These are phyloP conservation scores for Bimastos eiseni DNA, from an alignment of 2,888 invertebrate genomes.

Conservation along the genomic window DNA sequence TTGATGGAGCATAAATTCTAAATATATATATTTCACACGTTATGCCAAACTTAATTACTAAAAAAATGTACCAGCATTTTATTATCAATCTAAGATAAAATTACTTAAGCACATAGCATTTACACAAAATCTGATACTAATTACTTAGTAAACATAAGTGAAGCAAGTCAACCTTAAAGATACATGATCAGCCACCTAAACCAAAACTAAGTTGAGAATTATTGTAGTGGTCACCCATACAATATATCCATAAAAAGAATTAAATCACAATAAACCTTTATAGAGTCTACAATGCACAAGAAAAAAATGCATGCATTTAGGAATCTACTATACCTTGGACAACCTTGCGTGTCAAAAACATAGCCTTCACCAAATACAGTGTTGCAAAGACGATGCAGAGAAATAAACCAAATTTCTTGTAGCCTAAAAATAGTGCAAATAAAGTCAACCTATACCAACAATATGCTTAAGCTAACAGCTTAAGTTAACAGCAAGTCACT, in stretches of 20 bases:
- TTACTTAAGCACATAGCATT: not conserved
- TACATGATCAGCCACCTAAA: not conserved
- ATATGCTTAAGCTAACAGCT: not conserved
- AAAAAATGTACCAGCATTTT: not conserved
- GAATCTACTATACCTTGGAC: not conserved
- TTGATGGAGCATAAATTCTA: not conserved
- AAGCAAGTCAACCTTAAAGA: not conserved
- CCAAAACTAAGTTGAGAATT: not conserved
- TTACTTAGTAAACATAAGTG: not conserved
- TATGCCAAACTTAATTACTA: not conserved
- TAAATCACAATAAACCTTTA: not conserved
- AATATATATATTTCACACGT: not conserved
- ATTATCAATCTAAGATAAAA: not conserved
- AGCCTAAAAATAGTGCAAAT: conserved; percentile 13
- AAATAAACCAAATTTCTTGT: conserved; percentile 20
- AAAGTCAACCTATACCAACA: not conserved
- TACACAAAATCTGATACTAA: not conserved
- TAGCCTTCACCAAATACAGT: not conserved
- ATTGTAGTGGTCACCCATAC: not conserved
- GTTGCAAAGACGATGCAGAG: not conserved
- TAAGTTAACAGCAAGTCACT: not conserved
- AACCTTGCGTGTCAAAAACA: conserved; percentile 8
- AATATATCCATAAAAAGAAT: not conserved
- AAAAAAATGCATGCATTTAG: not conserved
- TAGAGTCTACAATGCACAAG: not conserved